Base-by-base conservation (phyloP, 2,797 vertebrate genomes). In the Alfaro cultratus region DNA sequence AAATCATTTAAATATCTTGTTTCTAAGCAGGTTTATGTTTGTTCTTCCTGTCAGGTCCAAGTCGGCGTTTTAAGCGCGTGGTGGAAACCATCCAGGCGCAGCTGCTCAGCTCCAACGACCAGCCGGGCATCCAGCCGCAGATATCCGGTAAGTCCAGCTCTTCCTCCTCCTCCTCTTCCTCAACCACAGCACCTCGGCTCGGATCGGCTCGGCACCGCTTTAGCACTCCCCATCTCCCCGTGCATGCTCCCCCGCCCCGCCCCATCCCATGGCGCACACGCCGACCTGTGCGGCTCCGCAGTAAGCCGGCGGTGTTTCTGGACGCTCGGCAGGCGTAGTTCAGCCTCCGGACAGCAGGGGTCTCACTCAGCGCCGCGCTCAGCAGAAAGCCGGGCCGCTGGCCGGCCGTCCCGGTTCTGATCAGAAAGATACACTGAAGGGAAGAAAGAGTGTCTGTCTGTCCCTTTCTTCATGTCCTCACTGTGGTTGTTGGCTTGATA, bases 11-110 rank as follows among this genome's bases (percentile, higher is more conserved):
- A 62, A 67, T 43, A 11, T 41, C 12, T 3, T 0, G 10, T 13
- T 43, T 43, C 26, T 70, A 13, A 55, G 10, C 26, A n/a, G 39
- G 26, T 41, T 13, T 41, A 2, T 55, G 53, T 10, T 68, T 3
- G 3, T 16, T 71, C 80, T 75, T 45, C 39, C 77, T 77, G 0
- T 67, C 93, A 99, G 98, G 98, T 95, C 98, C 98, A n/a, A 99
- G 98, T 88, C 97, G 98, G 83, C 97, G 98, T 89, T 99, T 99
- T 94, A 99, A 99, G 95, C 97, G 98, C 78, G 98, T 99, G 88
- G 98, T 99, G 88, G 98, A 99, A 96, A 99, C 98, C 89, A 99
- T 99, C 94, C 98, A 99, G 96, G 95, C 98, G 76, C 98, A 99
- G 96, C 95, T 99, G 92, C 96, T 99, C 94, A 98, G 97, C 94